Conservation (phyloP, 2,888 invertebrate species). For the Bimastos eiseni region DNA sequence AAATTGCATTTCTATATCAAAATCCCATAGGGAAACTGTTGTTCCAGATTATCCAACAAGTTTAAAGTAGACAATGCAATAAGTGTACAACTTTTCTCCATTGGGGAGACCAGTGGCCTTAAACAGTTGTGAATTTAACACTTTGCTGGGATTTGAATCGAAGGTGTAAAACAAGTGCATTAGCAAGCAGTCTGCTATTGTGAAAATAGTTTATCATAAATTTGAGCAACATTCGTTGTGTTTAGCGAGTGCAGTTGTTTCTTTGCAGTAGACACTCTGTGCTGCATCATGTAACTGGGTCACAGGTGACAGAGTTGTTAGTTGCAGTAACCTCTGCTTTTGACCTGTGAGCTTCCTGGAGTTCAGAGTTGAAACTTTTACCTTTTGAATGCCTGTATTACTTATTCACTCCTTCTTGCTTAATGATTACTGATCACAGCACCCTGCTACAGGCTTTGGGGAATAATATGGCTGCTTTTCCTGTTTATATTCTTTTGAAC, state of each 20-base stretch:
- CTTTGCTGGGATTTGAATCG: neutral
- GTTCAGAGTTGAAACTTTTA: neutral
- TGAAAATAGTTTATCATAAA: neutral
- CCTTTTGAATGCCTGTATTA: neutral
- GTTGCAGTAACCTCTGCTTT: slow-evolving; percentile 6
- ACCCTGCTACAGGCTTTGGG: neutral
- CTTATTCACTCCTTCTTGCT: neutral
- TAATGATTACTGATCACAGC: neutral
- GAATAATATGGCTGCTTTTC: neutral
- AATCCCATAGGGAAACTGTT: too few relatives aligned
- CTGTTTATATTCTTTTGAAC: neutral
- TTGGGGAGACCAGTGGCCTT: neutral
- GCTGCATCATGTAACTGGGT: neutral
- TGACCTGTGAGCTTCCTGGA: neutral
- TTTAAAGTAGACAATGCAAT: too few relatives aligned
- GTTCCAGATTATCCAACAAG: too few relatives aligned
- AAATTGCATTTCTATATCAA: too few relatives aligned
- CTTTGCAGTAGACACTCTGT: slow-evolving; percentile 18
- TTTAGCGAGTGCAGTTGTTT: neutral
- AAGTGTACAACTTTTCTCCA: neutral
- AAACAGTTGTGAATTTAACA: neutral
- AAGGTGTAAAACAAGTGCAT: neutral
- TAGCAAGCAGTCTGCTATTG: neutral
- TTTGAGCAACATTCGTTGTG: neutral
- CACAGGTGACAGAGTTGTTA: slow-evolving; percentile 19